Base-by-base conservation (phyloP, 2,888 invertebrate species). In the Tortrix viridana region DNA sequence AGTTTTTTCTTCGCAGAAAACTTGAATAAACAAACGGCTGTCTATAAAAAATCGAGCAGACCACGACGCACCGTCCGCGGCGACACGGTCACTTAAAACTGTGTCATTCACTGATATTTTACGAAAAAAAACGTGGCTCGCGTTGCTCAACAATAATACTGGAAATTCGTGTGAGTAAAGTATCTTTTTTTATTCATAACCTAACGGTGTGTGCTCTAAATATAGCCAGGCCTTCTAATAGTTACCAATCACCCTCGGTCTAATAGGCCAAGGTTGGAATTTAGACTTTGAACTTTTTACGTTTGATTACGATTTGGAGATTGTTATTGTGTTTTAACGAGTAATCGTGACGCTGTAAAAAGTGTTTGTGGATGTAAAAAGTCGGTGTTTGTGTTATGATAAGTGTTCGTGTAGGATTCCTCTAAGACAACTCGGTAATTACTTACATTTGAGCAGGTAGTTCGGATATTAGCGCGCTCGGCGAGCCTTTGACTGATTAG, bases 211-310 rank as follows among this genome's bases (percentile, higher is more conserved):
- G 23, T 48, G 62, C 44, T 66, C 67, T 68, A 65, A 65, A 62
- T 62, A 66, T 68, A 68, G 68, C 43, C 32, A 32, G 32, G 3
- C 0, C 22, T 0, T 23, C 5, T 38, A 32, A 23, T 2, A 46
- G 16, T 37, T 9, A 19, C 3, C 9, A 38, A 41, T 32, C 47
- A 38, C 37, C 54, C 20, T 1, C 23, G 23, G 23, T 50, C 12
- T 14, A 12, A 20, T 56, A 22, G 61, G 67, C 69, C 77, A 77
- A 77, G 77, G 77, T 72, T 60, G 52, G 3, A 41, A 49, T 53
- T 53, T 66, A 71, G 69, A 71, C 69, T 69, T 73, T 74, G 74
- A 60, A 74, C 74, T 71, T 71, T 69, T 71, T 64, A 69, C 71
- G 60, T 47, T 52, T 6, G 18, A 55, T 12, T 19, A 18, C 19